These are phyloP conservation scores for Lethenteron reissneri DNA, from an alignment of 2,113 vertebrate genomes.

Conservation along the genomic window DNA sequence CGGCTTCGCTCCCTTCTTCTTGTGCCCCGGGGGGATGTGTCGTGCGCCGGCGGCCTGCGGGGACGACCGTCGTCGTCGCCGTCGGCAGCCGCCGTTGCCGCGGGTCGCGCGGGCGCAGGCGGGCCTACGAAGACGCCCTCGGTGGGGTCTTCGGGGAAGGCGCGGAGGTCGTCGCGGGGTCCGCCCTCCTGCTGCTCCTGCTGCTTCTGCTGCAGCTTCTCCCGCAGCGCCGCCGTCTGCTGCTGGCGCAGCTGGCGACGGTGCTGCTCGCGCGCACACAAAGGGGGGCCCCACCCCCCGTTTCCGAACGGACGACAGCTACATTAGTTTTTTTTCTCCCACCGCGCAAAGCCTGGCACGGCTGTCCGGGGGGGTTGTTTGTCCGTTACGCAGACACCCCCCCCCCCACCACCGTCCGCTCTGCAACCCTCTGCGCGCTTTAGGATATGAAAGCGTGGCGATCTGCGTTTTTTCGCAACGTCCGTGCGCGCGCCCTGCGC, in stretches of 20 bases:
- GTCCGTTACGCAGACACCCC: neutral
- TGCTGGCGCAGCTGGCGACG: conserved; percentile 40
- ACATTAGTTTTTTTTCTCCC: too few species aligned
- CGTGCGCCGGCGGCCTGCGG: too few species aligned
- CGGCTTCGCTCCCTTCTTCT: too few species aligned
- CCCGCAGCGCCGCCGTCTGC: conserved; percentile 43
- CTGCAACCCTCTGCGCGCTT: neutral
- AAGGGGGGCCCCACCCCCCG: neutral
- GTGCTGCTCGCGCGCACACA: conserved; percentile 27
- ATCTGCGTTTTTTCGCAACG: too few species aligned
- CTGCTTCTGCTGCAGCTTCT: conserved; percentile 40
- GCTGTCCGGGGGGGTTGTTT: neutral
- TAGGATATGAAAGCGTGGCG: too few species aligned
- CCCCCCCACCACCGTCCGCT: neutral
- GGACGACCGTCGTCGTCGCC: too few species aligned
- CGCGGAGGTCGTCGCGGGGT: neutral
- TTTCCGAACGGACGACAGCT: neutral
- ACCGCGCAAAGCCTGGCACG: neutral
- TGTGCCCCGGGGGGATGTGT: too few species aligned
- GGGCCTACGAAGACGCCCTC: conserved; percentile 38
- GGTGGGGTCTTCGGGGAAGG: conserved; percentile 40
- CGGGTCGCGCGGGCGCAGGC: too few species aligned
- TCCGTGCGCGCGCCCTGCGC: too few species aligned
- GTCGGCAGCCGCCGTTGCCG: too few species aligned
- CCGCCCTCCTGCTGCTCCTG: conserved; percentile 16